These are phyloP conservation scores for Byasa hedistus DNA, from an alignment of 2,888 invertebrate species.

Conservation along the genomic window DNA sequence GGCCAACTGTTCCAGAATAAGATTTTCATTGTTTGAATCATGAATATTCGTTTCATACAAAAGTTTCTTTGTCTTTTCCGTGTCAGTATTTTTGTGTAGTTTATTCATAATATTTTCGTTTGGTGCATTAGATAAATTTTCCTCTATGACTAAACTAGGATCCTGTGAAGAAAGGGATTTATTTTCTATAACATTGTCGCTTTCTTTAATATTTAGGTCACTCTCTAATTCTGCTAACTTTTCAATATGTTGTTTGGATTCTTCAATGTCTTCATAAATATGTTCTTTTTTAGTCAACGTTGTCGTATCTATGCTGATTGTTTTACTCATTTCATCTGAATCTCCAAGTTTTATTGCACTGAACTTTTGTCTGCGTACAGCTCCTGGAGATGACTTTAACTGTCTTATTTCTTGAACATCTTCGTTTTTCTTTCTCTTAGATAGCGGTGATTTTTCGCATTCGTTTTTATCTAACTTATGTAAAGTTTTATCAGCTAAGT, in stretches of 20 bases:
- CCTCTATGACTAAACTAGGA: slow-evolving; percentile 70
- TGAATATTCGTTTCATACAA: slow-evolving; percentile 66
- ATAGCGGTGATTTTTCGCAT: slow-evolving; percentile 62
- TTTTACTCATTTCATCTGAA: slow-evolving; percentile 76
- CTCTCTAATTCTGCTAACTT: slow-evolving; percentile 65
- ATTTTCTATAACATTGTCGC: slow-evolving; percentile 68
- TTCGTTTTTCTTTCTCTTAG: slow-evolving; percentile 75
- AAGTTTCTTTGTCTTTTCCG: slow-evolving; percentile 60
- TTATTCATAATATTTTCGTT: slow-evolving; percentile 72
- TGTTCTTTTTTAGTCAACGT: slow-evolving; percentile 79
- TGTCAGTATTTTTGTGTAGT: slow-evolving; percentile 58
- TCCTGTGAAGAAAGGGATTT: slow-evolving; percentile 73
- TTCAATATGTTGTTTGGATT: slow-evolving; percentile 57
- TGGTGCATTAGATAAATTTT: slow-evolving; percentile 53
- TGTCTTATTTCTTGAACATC: slow-evolving; percentile 81
- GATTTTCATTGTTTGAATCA: slow-evolving; percentile 70
- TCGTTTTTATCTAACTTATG: slow-evolving; percentile 73
- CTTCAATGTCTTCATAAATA: slow-evolving; percentile 82
- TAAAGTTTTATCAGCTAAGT: slow-evolving; percentile 81
- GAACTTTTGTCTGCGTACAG: slow-evolving; percentile 76
- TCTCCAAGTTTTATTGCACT: slow-evolving; percentile 74
- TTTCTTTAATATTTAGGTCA: slow-evolving; percentile 56
- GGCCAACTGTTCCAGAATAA: slow-evolving; percentile 67
- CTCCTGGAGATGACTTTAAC: slow-evolving; percentile 81
- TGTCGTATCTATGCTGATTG: slow-evolving; percentile 65